phyloP scores from a whole-genome alignment of 2,113 vertebrate species.

The Gadus macrocephalus region DNA sequence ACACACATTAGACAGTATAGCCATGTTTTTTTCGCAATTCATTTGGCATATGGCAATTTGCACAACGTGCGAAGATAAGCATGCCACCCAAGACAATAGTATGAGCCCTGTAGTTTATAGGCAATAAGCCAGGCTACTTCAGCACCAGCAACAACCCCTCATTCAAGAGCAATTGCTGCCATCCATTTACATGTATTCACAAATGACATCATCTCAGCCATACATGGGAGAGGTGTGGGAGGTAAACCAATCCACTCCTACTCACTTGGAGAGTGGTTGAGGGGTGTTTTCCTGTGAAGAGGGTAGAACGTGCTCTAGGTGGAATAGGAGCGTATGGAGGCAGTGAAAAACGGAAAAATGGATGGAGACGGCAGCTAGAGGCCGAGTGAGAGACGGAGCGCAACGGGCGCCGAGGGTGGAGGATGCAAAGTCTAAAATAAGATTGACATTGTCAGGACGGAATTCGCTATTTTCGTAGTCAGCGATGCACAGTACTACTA shows the following conservation, averaged over 20 bases:
- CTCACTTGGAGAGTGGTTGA: slow-evolving; percentile 25
- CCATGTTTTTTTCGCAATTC: no score
- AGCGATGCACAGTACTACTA: slow-evolving; percentile 42
- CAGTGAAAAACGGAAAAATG: slow-evolving; percentile 51
- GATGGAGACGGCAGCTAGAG: slow-evolving; percentile 21
- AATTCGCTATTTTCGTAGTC: slow-evolving; percentile 65
- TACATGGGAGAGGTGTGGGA: slow-evolving; percentile 23
- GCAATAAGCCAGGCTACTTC: no score
- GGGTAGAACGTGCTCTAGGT: slow-evolving; percentile 28
- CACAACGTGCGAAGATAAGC: no score
- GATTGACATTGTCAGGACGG: slow-evolving; percentile 62
- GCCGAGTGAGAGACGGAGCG: slow-evolving; percentile 24
- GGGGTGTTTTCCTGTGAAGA: slow-evolving; percentile 37
- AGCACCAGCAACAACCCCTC: no score
- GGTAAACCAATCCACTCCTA: slow-evolving; percentile 28
- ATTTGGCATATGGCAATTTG: no score
- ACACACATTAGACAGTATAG: no score
- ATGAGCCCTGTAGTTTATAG: no score
- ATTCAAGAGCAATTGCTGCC: background rate
- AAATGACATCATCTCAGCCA: slow-evolving; percentile 36
- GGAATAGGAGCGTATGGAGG: slow-evolving; percentile 14
- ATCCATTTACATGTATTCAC: slow-evolving; percentile 20
- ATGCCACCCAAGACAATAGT: no score
- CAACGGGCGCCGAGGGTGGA: background rate
- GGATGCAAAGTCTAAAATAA: slow-evolving; percentile 58